Base-by-base conservation (phyloP, 2,113 vertebrate genomes). In the Manacus vitellinus region DNA sequence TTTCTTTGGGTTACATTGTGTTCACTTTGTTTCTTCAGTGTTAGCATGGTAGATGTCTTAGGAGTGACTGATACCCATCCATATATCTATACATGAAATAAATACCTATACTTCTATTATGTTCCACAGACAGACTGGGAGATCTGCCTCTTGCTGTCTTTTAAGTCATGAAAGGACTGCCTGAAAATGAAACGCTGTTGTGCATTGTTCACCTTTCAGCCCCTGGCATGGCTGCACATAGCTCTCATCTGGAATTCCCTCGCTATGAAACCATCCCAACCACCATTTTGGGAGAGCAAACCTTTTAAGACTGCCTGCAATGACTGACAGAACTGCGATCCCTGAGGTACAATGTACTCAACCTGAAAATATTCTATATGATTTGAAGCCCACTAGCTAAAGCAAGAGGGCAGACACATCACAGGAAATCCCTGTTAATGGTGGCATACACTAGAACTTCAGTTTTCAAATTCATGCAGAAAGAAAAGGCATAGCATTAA, bases 301-400 rank as follows among this genome's bases (percentile, higher is more conserved):
- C 97, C 98, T 62, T 99, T 99, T 70, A 96, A 61, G 98, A 6
- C 97, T 10, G 97, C 98, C 79, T 99, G 98, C 98, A 99, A 99
- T 16, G 97, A 28, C 98, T 97, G 2, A 95, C 98, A 56, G 98
- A 99, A 78, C 93, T 98, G 74, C 98, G 98, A 58, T 95, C 96
- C 49, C 96, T 95, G 43, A 98, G 97, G 85, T 98, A 98, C 28
- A 85, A 98, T 6, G 25, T 91, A 39, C 68, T 98, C 85, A 98
- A 98, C 85, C 59, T 99, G 33, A 97, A 98, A 88, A 96, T 98
- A 39, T 99, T 99, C 96, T 97, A 95, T 62, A 91, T 98, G 67
- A 96, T 97, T 62, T 98, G 98, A 92, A 99, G 98, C 54, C 98
- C 97, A 3, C 95, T 98, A n/a, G 96, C 97, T 47, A 97, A 97